Evolutionary conservation across 1,140 invertebrate genomes (phyloP).

Genomic region (Pristionchus pacificus): DNA sequence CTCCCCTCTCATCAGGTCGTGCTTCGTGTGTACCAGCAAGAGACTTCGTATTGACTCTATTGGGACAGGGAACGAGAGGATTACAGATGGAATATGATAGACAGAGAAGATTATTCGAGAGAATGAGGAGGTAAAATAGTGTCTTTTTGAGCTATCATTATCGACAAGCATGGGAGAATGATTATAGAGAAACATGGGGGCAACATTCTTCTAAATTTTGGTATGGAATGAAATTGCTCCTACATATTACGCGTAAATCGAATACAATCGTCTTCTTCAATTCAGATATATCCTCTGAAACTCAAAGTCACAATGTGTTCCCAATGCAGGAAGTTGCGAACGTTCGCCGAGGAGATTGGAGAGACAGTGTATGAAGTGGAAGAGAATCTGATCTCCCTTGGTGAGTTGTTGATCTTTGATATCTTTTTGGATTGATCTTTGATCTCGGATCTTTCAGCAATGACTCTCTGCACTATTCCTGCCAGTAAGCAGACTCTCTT

Average conservation of each 20-base stretch:
- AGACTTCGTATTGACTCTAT: conserved; percentile 29
- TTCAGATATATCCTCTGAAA: no score
- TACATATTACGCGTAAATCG: no score
- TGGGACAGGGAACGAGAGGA: conserved; percentile 18
- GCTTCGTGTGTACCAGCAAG: conserved; percentile 30
- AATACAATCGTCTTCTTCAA: neutral
- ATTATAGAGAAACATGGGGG: no score
- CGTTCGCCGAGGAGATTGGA: conserved; percentile 31
- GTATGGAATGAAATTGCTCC: no score
- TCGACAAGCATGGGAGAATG: neutral
- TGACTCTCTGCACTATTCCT: conserved; percentile 35
- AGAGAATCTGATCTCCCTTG: conserved; percentile 25
- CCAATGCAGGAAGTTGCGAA: conserved; percentile 12
- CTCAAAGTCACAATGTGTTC: no score
- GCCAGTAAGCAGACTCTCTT: conserved; percentile 29
- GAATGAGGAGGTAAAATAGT: conserved; percentile 6
- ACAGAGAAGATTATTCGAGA: conserved; percentile 21
- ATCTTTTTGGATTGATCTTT: neutral
- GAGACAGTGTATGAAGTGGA: conserved; percentile 32
- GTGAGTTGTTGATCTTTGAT: conserved; percentile 4
- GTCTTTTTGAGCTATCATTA: neutral
- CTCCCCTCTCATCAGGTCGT: conserved; percentile 19
- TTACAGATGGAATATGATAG: conserved; percentile 6
- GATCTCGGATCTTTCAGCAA: conserved; percentile 14
- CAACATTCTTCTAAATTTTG: no score